phyloP scores from a whole-genome alignment of 2,797 vertebrate genomes.

The Aselliscus stoliczkanus region DNA sequence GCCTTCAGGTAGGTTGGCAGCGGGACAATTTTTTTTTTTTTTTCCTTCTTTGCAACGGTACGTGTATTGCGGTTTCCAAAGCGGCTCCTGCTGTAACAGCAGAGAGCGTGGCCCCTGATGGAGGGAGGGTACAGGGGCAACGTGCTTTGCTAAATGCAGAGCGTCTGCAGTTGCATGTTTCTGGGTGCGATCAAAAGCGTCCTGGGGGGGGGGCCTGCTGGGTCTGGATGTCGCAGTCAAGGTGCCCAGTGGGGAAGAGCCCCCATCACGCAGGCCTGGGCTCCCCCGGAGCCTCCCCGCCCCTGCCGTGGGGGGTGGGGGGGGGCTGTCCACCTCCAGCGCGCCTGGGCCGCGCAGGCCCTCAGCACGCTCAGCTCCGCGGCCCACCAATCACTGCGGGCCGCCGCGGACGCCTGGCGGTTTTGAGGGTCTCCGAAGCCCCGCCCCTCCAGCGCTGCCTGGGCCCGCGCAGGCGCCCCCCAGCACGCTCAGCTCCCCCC shows the following conservation, averaged over 20 bases:
- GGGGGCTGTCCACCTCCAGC: background rate
- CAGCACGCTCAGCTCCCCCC: too few relatives aligned
- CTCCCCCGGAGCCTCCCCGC: background rate
- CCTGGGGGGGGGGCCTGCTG: background rate
- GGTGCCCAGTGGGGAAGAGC: background rate
- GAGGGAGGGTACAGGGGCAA: background rate
- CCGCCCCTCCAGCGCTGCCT: conserved; percentile 11
- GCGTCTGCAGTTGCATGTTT: background rate
- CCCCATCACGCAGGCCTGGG: background rate
- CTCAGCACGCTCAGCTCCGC: background rate
- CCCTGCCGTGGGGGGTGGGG: too few relatives aligned
- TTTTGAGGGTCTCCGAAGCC: background rate
- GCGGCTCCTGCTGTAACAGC: background rate
- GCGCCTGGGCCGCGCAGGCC: background rate
- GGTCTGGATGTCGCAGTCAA: background rate
- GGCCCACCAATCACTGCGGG: background rate
- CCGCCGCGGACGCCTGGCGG: background rate
- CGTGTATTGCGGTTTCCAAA: conserved; percentile 21
- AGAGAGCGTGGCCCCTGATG: background rate
- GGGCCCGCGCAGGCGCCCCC: too few relatives aligned
- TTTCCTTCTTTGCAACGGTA: conserved; percentile 46
- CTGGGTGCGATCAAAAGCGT: background rate
- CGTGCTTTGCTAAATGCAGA: background rate
- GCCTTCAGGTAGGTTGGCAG: conserved; percentile 71
- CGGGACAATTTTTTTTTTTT: conserved; percentile 16